phyloP scores from a whole-genome alignment of 1,140 invertebrate genomes.

The Prorops nasuta region DNA sequence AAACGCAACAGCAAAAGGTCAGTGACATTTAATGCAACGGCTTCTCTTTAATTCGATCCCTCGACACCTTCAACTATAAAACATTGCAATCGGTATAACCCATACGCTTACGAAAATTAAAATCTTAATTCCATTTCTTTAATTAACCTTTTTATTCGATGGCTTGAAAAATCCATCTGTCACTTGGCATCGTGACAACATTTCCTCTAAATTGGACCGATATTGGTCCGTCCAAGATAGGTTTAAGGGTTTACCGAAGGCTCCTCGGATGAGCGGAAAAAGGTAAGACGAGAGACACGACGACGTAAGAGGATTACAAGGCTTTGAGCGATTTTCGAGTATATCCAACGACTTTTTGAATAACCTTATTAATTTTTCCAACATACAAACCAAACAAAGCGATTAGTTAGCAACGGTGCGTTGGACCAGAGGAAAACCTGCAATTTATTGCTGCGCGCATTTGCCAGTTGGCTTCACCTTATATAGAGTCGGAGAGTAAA shows the following conservation, averaged over 20 bases:
- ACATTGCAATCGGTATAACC: too few species aligned
- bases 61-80: background rate
- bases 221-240: conserved; percentile 28
- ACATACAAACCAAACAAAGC: too few species aligned
- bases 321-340: conserved; percentile 16
- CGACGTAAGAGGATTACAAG: conserved; percentile 31
- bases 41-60: background rate
- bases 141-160: too few species aligned
- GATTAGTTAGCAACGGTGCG: too few species aligned
- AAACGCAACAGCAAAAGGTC: conserved; percentile 52
- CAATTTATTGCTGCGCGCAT: too few species aligned
- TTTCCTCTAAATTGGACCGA: conserved; percentile 32
- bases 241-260: conserved; percentile 29
- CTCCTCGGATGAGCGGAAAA: conserved; percentile 26
- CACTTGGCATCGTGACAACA: conserved; percentile 10
- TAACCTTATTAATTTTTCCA: conserved; percentile 29
- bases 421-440: too few species aligned
- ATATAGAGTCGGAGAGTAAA: too few species aligned
- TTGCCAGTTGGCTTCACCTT: too few species aligned
- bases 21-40: conserved; percentile 12
- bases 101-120: too few species aligned
- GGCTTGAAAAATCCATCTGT: background rate
- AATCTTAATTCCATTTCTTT: too few species aligned
- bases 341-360: conserved; percentile 22
- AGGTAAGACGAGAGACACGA: conserved; percentile 14